Percentiles rank a stretch among this genome's conserved stretches.
These are phyloP conservation scores for Melopsittacus undulatus DNA, from an alignment of 2,797 vertebrate genomes.

Conservation along the genomic window DNA sequence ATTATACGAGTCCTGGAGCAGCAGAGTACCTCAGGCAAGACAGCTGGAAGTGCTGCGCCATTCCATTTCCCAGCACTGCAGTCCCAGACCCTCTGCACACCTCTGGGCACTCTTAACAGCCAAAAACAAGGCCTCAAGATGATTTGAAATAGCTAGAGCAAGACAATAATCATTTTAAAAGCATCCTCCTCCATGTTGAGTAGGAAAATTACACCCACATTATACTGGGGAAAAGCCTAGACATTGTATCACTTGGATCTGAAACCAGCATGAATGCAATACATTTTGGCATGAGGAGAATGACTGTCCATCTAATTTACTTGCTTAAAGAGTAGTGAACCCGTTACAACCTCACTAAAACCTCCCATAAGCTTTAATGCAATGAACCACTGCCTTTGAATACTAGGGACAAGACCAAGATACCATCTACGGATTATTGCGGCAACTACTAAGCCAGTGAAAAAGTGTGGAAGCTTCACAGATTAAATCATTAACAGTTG, in stretches of 20 bases:
- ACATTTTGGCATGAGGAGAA: not conserved
- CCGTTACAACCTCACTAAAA: not conserved
- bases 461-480: not conserved
- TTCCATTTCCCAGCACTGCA: not conserved
- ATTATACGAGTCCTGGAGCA: not conserved
- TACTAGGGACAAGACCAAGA: not conserved
- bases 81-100: not conserved
- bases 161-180: accelerated
- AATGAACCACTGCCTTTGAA: not conserved
- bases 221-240: not conserved
- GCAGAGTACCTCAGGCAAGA: not conserved
- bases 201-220: accelerated
- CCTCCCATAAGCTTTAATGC: not conserved
- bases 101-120: not conserved
- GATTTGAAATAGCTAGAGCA: not conserved
- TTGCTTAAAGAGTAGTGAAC: not conserved
- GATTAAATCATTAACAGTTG: not conserved
- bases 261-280: not conserved
- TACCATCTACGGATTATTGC: not conserved
- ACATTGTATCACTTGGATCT: not conserved
- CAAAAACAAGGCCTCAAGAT: not conserved
- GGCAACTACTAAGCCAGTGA: not conserved
- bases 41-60: not conserved
- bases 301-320: not conserved
- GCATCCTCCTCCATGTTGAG: not conserved